A percentile compares a stretch with the other conserved stretches of the same genome.
phyloP scores from a whole-genome alignment of 2,888 invertebrate species.

The Zootermopsis nevadensis region DNA sequence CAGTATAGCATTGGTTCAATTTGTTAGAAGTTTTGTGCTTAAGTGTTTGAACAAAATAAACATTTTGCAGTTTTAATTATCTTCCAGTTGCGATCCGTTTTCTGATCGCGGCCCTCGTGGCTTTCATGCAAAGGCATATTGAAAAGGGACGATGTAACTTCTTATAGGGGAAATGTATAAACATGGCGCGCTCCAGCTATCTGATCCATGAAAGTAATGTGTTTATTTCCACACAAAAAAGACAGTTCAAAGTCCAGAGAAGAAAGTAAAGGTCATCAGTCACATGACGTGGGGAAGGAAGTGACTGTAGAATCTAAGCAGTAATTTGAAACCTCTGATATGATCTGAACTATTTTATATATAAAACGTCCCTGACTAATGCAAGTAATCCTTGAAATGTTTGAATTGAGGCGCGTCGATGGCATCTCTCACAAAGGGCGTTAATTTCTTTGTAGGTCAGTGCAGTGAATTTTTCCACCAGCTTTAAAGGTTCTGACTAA shows the following conservation, averaged over 20 bases:
- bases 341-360: not conserved
- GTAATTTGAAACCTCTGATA: not conserved
- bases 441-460: not conserved
- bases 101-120: too few relatives aligned
- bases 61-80: too few relatives aligned
- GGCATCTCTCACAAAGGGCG: not conserved
- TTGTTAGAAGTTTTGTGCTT: too few relatives aligned
- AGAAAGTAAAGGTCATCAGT: not conserved
- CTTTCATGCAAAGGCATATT: too few relatives aligned
- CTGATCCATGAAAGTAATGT: not conserved
- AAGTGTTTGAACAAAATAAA: too few relatives aligned
- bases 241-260: not conserved
- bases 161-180: too few relatives aligned
- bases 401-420: not conserved
- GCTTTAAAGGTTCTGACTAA: too few relatives aligned
- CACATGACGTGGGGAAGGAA: not conserved
- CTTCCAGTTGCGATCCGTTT: too few relatives aligned
- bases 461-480: too few relatives aligned
- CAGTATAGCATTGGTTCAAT: too few relatives aligned
- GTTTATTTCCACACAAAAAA: not conserved
- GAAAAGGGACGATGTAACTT: too few relatives aligned
- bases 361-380: not conserved
- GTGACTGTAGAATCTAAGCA: not conserved
- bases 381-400: not conserved
- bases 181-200: not conserved